Conservation (phyloP, 2,888 invertebrate species). For the Parnassius apollo region DNA sequence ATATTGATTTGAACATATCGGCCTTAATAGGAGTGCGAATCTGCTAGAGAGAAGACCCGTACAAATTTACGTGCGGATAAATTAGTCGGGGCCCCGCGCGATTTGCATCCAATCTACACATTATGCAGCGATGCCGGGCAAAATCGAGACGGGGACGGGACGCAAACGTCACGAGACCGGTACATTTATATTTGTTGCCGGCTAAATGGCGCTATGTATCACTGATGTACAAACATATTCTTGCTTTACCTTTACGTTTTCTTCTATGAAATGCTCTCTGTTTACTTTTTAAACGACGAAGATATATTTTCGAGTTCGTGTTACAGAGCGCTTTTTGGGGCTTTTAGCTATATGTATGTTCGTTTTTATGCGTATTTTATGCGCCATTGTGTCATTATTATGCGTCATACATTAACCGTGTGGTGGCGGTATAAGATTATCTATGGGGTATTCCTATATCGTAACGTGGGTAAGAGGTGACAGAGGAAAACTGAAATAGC, state of each 20-base stretch:
- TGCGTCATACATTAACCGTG: too few species aligned
- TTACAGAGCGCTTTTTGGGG: too few species aligned
- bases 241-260: neutral
- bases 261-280: neutral
- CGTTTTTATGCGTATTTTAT: too few species aligned
- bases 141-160: conserved; percentile 7
- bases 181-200: neutral
- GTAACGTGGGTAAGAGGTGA: too few species aligned
- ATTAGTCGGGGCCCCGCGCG: conserved; percentile 51
- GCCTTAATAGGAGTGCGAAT: conserved; percentile 23
- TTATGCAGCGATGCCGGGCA: conserved; percentile 33
- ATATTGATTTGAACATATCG: conserved; percentile 25
- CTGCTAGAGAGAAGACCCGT: conserved; percentile 28
- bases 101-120: conserved; percentile 60
- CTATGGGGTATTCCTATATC: too few species aligned
- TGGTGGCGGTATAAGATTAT: too few species aligned
- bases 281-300: neutral
- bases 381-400: too few species aligned
- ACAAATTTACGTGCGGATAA: conserved; percentile 55
- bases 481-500: too few species aligned
- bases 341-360: too few species aligned
- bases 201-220: conserved; percentile 1
- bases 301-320: too few species aligned
- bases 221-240: neutral
- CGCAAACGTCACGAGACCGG: conserved; percentile 1